A percentile compares a stretch with the other conserved stretches of the same genome.
Conservation (phyloP, 2,113 vertebrate species). For the Oreotragus oreotragus region DNA sequence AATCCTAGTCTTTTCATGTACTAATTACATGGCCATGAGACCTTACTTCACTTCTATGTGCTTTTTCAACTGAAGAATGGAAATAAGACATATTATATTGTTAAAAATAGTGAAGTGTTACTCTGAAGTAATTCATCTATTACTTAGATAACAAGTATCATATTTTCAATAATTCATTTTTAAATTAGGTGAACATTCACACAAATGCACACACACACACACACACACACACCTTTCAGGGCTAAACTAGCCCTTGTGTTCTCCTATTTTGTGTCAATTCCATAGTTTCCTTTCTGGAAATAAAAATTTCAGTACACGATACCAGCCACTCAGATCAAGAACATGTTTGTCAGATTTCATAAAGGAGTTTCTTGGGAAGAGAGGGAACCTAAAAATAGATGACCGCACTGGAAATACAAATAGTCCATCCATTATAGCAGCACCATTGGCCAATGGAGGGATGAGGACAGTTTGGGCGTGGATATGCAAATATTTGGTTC, state of each 20-base stretch:
- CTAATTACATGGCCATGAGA: not conserved
- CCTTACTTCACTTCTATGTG: not conserved
- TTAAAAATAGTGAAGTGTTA: not conserved
- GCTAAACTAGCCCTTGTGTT: not conserved
- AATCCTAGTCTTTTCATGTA: not conserved
- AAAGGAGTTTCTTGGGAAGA: slow-evolving; percentile 41
- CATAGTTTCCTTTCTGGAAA: not conserved
- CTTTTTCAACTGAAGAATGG: not conserved
- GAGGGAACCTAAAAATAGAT: slow-evolving; percentile 22
- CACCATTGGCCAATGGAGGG: not conserved
- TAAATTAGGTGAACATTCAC: not conserved
- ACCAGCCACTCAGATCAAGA: not conserved
- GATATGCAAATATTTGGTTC: slow-evolving; percentile 33
- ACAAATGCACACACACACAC: not conserved
- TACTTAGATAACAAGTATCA: not conserved
- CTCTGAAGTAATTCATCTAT: not conserved
- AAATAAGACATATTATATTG: not conserved
- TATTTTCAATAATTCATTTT: slow-evolving; percentile 1
- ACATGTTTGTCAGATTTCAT: slow-evolving; percentile 2
- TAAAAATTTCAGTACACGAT: not conserved
- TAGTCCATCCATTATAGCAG: not conserved
- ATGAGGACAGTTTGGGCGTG: not conserved
- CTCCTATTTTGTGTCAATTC: not conserved
- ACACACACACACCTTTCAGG: not conserved
- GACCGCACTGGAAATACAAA: not conserved